Conservation (phyloP, 2,797 vertebrate species). For the Momotus momota region DNA sequence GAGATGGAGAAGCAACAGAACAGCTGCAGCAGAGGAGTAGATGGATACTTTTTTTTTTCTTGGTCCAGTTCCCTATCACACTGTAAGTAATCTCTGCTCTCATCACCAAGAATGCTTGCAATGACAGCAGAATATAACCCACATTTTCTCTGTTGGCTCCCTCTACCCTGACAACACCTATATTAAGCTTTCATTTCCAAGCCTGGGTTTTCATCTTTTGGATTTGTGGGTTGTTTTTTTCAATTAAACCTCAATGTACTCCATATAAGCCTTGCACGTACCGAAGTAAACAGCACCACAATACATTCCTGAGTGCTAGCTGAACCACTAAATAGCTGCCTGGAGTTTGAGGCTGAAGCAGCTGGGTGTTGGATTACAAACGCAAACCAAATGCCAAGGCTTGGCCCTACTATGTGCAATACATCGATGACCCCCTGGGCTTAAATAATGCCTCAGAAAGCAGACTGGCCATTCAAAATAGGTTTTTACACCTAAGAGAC, state of each 20-base stretch:
- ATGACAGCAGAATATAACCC: not conserved
- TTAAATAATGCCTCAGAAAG: conserved; percentile 26
- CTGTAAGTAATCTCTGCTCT: conserved; percentile 55
- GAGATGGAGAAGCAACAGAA: conserved; percentile 54
- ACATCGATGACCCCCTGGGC: conserved; percentile 48
- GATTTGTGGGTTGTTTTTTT: not conserved
- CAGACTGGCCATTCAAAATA: not conserved
- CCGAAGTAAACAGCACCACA: conserved; percentile 58
- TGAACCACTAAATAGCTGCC: conserved; percentile 62
- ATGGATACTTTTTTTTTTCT: not conserved
- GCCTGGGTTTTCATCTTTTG: not conserved
- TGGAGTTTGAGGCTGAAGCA: conserved; percentile 55
- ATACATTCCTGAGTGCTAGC: conserved; percentile 61
- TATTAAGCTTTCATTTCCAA: not conserved
- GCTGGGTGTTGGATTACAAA: conserved; percentile 73
- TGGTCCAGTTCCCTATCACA: conserved; percentile 44
- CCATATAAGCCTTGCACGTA: not conserved
- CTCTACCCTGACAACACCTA: not conserved
- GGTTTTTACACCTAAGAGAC: not conserved
- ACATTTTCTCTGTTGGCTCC: not conserved
- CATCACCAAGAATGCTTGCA: conserved; percentile 48
- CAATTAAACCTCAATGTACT: not conserved
- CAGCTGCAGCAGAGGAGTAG: conserved; percentile 56
- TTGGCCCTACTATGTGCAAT: conserved; percentile 40
- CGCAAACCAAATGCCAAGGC: conserved; percentile 61